Percentiles rank a stretch among this genome's conserved stretches.
These are phyloP conservation scores for Albula glossodonta DNA, from an alignment of 2,113 vertebrate species.

Conservation along the genomic window DNA sequence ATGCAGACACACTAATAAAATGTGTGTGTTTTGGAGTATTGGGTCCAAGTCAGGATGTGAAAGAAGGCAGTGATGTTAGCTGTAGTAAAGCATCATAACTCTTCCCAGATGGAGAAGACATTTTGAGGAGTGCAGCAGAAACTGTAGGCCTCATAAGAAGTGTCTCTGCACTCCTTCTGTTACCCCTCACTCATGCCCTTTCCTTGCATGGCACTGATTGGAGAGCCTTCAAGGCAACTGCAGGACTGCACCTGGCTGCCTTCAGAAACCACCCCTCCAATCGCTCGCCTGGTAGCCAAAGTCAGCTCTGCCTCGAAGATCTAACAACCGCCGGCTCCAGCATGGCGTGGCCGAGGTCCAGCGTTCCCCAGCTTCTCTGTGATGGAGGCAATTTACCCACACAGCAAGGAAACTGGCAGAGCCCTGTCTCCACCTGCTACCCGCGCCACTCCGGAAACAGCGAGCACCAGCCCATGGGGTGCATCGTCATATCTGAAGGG, in stretches of 20 bases:
- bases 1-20: too few species aligned
- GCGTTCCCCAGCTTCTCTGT: constrained; percentile 57
- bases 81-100: too few species aligned
- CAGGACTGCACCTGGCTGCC: not conserved
- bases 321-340: constrained; percentile 57
- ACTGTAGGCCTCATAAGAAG: not conserved
- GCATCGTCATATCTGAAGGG: constrained; percentile 33
- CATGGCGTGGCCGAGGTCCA: constrained; percentile 59
- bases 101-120: too few species aligned
- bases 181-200: not conserved
- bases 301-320: constrained; percentile 4
- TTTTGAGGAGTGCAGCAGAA: not conserved
- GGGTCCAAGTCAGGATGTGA: not conserved
- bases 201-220: not conserved
- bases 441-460: constrained; percentile 44
- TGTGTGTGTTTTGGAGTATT: too few species aligned
- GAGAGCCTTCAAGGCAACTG: not conserved
- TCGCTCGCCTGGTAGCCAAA: not conserved
- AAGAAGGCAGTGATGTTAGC: not conserved
- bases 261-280: not conserved
- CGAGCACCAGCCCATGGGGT: constrained; percentile 36
- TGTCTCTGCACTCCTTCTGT: not conserved
- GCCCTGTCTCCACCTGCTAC: constrained; percentile 68
- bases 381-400: constrained; percentile 58
- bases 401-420: constrained; percentile 66